Base-by-base conservation (phyloP, 2,797 vertebrate species). In the Ambastaia sidthimunki region DNA sequence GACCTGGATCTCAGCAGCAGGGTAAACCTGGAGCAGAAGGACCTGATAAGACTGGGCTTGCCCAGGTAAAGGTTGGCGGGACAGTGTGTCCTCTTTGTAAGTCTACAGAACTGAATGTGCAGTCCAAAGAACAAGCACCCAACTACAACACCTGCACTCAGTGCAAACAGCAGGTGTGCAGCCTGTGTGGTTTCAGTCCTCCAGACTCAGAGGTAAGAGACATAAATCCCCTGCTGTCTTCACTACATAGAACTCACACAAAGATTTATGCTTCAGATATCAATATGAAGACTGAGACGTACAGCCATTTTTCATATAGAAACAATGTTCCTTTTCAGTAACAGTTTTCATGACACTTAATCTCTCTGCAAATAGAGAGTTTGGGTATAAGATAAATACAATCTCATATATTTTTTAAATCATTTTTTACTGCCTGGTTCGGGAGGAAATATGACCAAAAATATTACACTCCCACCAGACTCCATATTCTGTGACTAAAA, bases 161-260 rank as follows among this genome's bases (percentile, higher is more conserved):
- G 90, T 99, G 98, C 92, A 95, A 95, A 73, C 94, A 92, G 21
- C 93, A 95, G 60, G 98, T 99, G 82, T 99, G 98, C 94, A 98
- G 96, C 87, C 92, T 98, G 18, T 99, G 98, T 85, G 98, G 98
- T 10, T 99, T 99, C 91, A 98, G 98, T 87, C 98, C 98, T 44
- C 94, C 94, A 5, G 93, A 94, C 88, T 94, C 93, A 48, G 91
- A 85, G 90, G 94, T 95, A 91, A 94, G 76, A 78, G 9, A 37
- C 44, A 31, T 37, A 37, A 13, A 68, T 31, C 34, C 7, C 9
- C 18, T 68, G 11, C 50, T 55, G 15, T 21, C 21, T 13, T 60
- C 7, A 15, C 6, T n/a, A 37, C 31, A 41, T 37, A 7, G n/a
- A n/a, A n/a, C 34, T 6, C 6, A 0, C 41, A 12, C 0, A 1